Evolutionary conservation across 2,797 vertebrate species (phyloP), one percentile per base, ranked within the genome.

Genomic region (Myotis findleyi): DNA sequence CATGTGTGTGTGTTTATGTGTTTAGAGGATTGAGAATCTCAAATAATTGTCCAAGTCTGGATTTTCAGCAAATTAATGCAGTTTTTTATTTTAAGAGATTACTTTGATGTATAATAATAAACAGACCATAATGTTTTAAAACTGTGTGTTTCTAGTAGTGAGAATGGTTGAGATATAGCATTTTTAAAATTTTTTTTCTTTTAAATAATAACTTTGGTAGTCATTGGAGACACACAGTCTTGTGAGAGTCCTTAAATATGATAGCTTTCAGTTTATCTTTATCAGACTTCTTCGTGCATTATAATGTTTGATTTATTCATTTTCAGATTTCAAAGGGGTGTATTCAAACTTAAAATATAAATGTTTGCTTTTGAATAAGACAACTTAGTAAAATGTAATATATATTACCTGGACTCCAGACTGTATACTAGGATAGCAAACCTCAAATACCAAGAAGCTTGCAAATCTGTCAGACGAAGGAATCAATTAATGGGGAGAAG

Each of bases 41-140:
- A 94, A 93, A 68, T 72, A 59, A 87, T 27, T 81, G 64, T 69
- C 16, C 27, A 51, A 82, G 6, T 72, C 14, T 86, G 41, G 4
- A 23, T 59, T 89, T 75, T 57, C 23, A 94, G 21, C 10, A 92
- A 92, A 69, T 79, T 57, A 36, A 81, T n/a, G 25, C 2, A 87
- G 4, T 82, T 90, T 91, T 13, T 77, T 90, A 49, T 53, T 93
- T 73, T 95, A 95, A 84, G 69, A 91, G 27, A n/a, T 93, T 80
- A 85, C 6, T 14, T 83, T 83, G 69, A 89, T 36, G 68, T 83
- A 57, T 81, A 71, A 47, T n/a, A 68, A 51, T 41, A 3, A 87
- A 13, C 30, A 81, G 27, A 2, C 5, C n/a, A 72, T 36, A 73
- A 72, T n/a, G 6, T 51, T 97, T 95, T 72, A 89, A 8, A n/a